Percentiles rank a stretch among this genome's conserved stretches.
These are phyloP conservation scores for Coryphaenoides rupestris DNA, from an alignment of 2,113 vertebrate genomes.

Conservation along the genomic window DNA sequence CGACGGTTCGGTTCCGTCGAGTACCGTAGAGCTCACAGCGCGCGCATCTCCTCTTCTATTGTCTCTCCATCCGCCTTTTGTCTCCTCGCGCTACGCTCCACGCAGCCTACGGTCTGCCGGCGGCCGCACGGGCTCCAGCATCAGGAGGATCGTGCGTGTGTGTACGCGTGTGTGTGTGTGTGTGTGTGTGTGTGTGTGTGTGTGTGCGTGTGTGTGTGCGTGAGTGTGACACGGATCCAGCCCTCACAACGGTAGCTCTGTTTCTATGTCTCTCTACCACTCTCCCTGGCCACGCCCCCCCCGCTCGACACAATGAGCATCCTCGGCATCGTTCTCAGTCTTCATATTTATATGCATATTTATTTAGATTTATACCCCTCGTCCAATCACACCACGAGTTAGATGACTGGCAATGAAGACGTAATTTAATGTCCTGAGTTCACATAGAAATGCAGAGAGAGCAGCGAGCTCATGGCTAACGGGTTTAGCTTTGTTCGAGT, in stretches of 20 bases:
- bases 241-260: background rate
- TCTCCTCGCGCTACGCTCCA: background rate
- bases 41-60: background rate
- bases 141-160: background rate
- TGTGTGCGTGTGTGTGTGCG: background rate
- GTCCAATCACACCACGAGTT: too few species aligned
- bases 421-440: too few species aligned
- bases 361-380: background rate
- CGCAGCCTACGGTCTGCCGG: background rate
- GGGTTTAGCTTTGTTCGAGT: constrained; percentile 9
- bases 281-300: background rate
- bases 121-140: background rate
- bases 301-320: background rate
- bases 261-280: background rate
- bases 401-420: too few species aligned
- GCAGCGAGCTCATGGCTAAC: too few species aligned
- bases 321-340: background rate
- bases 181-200: background rate
- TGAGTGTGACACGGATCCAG: background rate
- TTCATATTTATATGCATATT: too few species aligned
- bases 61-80: background rate
- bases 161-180: background rate
- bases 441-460: too few species aligned
- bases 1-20: background rate
- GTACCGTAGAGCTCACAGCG: background rate